These are phyloP conservation scores for Drosophila kikkawai DNA, from an alignment of 1,140 invertebrate genomes.

Conservation along the genomic window DNA sequence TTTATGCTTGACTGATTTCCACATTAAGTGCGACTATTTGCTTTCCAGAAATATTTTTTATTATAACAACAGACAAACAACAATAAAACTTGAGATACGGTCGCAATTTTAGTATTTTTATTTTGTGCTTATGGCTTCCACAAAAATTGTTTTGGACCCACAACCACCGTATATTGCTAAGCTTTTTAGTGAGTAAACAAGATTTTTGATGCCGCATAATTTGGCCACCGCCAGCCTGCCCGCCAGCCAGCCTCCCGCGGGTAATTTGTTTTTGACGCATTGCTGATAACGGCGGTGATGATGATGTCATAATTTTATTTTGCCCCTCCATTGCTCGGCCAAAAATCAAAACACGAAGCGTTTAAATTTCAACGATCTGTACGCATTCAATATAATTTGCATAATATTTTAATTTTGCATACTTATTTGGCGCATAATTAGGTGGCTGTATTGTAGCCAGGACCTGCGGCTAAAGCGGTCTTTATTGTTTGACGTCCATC, in stretches of 20 bases:
- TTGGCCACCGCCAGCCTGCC: conserved; percentile 9
- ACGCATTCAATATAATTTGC: conserved; percentile 61
- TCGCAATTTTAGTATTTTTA: conserved; percentile 39
- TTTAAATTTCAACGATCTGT: conserved; percentile 57
- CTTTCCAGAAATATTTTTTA: conserved; percentile 60
- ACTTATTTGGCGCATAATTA: conserved; percentile 76
- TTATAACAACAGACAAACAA: conserved; percentile 60
- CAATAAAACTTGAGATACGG: conserved; percentile 47
- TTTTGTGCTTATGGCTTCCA: conserved; percentile 41
- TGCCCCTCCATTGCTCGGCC: conserved; percentile 11
- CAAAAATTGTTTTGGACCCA: conserved; percentile 39
- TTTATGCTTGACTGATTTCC: conserved; percentile 79
- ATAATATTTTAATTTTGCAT: conserved; percentile 77
- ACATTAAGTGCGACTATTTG: conserved; percentile 63
- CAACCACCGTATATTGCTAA: not conserved
- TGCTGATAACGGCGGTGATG: conserved; percentile 42
- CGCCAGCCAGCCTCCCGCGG: conserved; percentile 20
- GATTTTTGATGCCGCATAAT: conserved; percentile 51
- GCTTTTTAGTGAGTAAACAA: conserved; percentile 64
- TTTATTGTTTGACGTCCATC: conserved; percentile 44
- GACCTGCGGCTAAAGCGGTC: not conserved
- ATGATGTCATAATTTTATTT: conserved; percentile 75
- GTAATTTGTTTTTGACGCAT: conserved; percentile 76
- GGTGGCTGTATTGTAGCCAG: conserved; percentile 25
- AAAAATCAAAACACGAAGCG: conserved; percentile 74